A percentile compares a stretch with the other conserved stretches of the same genome.
Evolutionary conservation across 2,113 vertebrate genomes (phyloP).

Genomic region (Carlito syrichta): DNA sequence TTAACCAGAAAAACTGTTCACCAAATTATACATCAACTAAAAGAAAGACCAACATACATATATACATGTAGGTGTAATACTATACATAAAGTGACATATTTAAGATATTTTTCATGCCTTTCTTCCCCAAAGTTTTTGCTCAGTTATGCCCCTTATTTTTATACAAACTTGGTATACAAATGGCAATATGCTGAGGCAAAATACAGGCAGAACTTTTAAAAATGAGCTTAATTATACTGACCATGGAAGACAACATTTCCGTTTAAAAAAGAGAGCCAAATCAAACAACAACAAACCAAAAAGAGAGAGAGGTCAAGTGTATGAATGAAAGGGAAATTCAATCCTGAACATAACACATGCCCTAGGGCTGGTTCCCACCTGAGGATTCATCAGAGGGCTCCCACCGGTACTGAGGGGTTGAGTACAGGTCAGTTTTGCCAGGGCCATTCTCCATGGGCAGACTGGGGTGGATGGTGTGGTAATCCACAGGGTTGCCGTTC

Average conservation of each 20-base stretch:
- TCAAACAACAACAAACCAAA: fast-evolving
- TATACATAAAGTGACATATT: neutral
- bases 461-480: slow-evolving; percentile 83
- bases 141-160: neutral
- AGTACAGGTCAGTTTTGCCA: slow-evolving; percentile 89
- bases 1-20: neutral
- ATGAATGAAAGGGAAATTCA: fast-evolving
- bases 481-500: slow-evolving; percentile 94
- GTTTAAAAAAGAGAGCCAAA: neutral
- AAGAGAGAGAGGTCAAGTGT: neutral
- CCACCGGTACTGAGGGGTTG: slow-evolving; percentile 94
- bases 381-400: slow-evolving; percentile 79
- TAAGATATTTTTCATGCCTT: neutral
- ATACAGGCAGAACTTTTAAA: neutral
- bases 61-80: neutral
- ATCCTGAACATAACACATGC: fast-evolving
- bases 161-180: neutral
- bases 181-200: neutral
- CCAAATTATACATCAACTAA: neutral
- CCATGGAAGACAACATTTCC: neutral
- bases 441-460: slow-evolving; percentile 92
- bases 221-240: neutral
- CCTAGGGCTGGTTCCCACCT: slow-evolving; percentile 78
- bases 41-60: neutral
- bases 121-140: neutral